Base-by-base conservation (phyloP, 2,888 invertebrate genomes). In the Chloroclystis v-ata region DNA sequence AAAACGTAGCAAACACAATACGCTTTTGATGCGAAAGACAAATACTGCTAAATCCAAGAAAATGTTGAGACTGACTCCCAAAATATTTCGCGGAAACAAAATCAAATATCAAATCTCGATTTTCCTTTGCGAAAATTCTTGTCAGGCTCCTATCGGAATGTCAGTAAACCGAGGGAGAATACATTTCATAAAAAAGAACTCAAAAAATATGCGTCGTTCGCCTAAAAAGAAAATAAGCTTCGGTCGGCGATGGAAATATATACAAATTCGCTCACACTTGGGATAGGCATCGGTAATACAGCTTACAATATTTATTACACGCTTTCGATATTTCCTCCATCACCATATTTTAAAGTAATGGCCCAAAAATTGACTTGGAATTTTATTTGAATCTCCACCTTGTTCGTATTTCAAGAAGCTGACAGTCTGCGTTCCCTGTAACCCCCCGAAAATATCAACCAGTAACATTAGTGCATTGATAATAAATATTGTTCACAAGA, bases 161-260 rank as follows among this genome's bases (percentile, higher is more conserved):
- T 49, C 41, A 43, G 51, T 43, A 49, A 46, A 54, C 40, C 30
- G 37, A 29, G 13, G 37, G 41, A 53, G 35, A 54, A 48, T 46
- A 55, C 51, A 55, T 57, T 55, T 55, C 49, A 51, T 55, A 47
- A 50, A 50, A 47, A 38, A 40, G 30, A 40, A 48, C 52, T 37
- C 50, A 43, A 44, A 49, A 57, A 49, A 58, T 56, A 54, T 53
- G 47, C 53, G 49, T 42, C 41, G 48, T 53, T 58, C 54, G 47
- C 56, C 52, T 50, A 56, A 58, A 58, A 54, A 54, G 52, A 54
- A 58, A 54, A 58, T 54, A 57, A 57, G 55, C 52, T 33, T 14
- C 25, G 38, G 42, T 45, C 14, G 13, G 26, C 47, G 35, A 37
- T 49, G 39, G 47, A 49, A 54, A 50, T n/a, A 56, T 56, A 56